A percentile compares a stretch with the other conserved stretches of the same genome.
Conservation (phyloP, 1,140 invertebrate genomes). For the Scaptomyza pallida region DNA sequence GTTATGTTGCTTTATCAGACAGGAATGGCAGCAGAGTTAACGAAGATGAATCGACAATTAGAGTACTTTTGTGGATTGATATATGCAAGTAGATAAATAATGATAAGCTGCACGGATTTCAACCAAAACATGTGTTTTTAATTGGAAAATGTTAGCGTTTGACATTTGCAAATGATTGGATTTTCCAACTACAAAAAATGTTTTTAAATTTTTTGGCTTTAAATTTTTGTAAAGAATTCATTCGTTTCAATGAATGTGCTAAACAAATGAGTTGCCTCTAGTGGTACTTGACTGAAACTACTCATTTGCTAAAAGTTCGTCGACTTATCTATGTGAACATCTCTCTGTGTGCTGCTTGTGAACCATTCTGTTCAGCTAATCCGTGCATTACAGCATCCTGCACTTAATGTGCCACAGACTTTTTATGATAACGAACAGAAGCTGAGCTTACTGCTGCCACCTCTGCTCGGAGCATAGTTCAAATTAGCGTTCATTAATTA, state of each 20-base stretch:
- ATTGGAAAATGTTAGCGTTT: too few relatives aligned
- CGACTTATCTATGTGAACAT: not conserved
- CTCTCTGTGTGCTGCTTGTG: not conserved
- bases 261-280: conserved; percentile 1
- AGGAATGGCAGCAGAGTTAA: not conserved
- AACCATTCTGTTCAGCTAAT: conserved; percentile 23
- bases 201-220: not conserved
- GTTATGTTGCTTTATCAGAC: not conserved
- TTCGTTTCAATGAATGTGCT: not conserved
- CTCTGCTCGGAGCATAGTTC: conserved; percentile 40
- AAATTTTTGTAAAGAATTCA: not conserved
- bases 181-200: too few relatives aligned
- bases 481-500: conserved; percentile 79
- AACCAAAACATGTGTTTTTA: not conserved
- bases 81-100: not conserved
- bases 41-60: conserved; percentile 1
- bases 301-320: not conserved
- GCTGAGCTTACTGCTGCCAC: not conserved
- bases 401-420: conserved; percentile 56
- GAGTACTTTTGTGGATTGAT: not conserved
- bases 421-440: conserved; percentile 49
- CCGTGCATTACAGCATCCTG: conserved; percentile 38
- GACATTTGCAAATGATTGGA: too few relatives aligned
- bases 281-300: not conserved
- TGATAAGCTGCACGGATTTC: not conserved